These are phyloP conservation scores for Eilema sororculum DNA, from an alignment of 2,888 invertebrate genomes.

Conservation along the genomic window DNA sequence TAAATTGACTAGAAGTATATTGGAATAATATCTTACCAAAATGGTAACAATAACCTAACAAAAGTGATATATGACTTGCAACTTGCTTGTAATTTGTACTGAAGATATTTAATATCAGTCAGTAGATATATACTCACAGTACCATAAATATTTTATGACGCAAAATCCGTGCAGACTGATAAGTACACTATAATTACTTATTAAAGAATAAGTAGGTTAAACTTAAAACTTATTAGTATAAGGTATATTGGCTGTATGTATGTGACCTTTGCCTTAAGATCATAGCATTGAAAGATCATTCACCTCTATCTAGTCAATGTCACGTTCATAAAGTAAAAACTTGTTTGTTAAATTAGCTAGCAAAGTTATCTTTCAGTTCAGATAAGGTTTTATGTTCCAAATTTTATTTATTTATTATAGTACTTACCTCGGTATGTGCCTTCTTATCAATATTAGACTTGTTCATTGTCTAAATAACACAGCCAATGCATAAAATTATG, in stretches of 20 bases:
- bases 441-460: conserved; percentile 18
- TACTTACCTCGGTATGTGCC: conserved; percentile 31
- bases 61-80: background rate
- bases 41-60: background rate
- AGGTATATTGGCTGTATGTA: background rate
- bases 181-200: background rate
- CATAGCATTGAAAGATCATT: background rate
- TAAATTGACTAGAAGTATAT: background rate
- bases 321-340: background rate
- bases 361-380: background rate
- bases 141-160: background rate
- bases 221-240: background rate
- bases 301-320: background rate
- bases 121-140: background rate
- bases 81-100: background rate
- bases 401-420: background rate
- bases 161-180: background rate
- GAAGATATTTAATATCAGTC: background rate
- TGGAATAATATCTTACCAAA: background rate
- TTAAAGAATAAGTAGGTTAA: too few relatives aligned
- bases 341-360: background rate
- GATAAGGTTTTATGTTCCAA: background rate
- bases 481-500: conserved; percentile 25
- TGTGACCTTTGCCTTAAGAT: background rate
- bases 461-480: conserved; percentile 37